A percentile compares a stretch with the other conserved stretches of the same genome.
These are phyloP conservation scores for Dryobates pubescens DNA, from an alignment of 2,797 vertebrate genomes.

Conservation along the genomic window DNA sequence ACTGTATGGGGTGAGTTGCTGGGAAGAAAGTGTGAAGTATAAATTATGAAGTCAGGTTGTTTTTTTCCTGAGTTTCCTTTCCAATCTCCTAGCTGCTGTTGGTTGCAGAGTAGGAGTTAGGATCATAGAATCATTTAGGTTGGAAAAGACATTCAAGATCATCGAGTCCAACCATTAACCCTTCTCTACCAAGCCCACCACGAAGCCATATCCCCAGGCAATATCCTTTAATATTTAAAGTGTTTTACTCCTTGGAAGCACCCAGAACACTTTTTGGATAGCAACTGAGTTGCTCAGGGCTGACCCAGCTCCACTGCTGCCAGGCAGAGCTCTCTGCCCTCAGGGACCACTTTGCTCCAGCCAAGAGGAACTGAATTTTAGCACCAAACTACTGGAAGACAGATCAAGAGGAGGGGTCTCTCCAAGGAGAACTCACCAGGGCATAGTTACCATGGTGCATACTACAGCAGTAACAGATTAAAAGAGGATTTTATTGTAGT, in stretches of 20 bases:
- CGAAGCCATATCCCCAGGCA: no score
- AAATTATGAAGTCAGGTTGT: background rate
- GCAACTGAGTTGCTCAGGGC: background rate
- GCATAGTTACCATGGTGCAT: background rate
- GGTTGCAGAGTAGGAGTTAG: background rate
- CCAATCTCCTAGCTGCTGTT: background rate
- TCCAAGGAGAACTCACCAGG: background rate
- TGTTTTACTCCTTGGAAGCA: background rate
- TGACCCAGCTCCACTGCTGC: background rate
- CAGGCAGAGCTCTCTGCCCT: background rate
- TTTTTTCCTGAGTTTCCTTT: background rate
- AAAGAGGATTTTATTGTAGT: background rate
- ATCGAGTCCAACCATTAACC: no score
- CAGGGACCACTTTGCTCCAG: fast-evolving
- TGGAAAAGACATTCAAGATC: no score
- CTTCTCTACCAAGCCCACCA: no score
- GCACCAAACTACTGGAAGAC: background rate
- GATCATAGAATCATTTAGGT: no score
- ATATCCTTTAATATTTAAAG: fast-evolving
- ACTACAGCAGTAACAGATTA: background rate
- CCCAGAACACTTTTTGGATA: background rate
- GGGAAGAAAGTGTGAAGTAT: background rate
- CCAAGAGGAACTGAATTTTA: background rate
- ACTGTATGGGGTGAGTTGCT: background rate
- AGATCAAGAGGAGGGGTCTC: background rate